Conservation (phyloP, 2,113 vertebrate genomes). For the Aptenodytes forsteri region DNA sequence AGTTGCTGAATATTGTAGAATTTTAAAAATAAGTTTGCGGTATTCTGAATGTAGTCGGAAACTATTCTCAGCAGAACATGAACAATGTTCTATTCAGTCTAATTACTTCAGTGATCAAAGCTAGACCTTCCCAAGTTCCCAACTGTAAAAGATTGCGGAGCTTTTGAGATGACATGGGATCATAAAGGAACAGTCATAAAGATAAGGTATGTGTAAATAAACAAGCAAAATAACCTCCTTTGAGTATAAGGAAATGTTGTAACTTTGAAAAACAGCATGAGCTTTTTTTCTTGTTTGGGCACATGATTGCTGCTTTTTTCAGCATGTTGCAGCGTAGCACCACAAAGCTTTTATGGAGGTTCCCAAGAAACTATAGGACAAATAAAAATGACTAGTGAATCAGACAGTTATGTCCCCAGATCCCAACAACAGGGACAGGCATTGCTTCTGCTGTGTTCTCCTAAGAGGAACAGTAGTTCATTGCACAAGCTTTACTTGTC, state of each 20-base stretch:
- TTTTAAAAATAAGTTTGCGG: slow-evolving; percentile 5
- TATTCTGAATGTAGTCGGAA: background rate
- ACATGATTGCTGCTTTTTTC: background rate
- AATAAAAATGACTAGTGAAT: background rate
- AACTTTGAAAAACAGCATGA: slow-evolving; percentile 27
- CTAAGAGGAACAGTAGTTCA: background rate
- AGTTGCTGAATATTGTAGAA: slow-evolving; percentile 7
- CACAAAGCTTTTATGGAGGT: background rate
- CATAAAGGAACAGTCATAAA: slow-evolving; percentile 18
- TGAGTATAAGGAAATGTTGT: background rate
- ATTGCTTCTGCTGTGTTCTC: background rate
- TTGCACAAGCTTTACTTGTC: background rate
- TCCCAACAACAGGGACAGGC: background rate
- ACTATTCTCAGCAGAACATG: slow-evolving; percentile 1
- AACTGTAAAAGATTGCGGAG: background rate
- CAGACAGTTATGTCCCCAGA: background rate
- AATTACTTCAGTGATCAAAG: slow-evolving; percentile 65
- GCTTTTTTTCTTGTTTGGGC: background rate
- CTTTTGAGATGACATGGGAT: slow-evolving; percentile 45
- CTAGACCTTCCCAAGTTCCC: slow-evolving; percentile 41
- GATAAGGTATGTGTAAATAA: slow-evolving; percentile 54
- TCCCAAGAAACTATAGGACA: background rate
- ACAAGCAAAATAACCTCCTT: background rate
- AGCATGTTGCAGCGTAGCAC: background rate
- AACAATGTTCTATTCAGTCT: slow-evolving; percentile 47